Base-by-base conservation (phyloP, 2,113 vertebrate genomes). In the Setophaga kirtlandii region DNA sequence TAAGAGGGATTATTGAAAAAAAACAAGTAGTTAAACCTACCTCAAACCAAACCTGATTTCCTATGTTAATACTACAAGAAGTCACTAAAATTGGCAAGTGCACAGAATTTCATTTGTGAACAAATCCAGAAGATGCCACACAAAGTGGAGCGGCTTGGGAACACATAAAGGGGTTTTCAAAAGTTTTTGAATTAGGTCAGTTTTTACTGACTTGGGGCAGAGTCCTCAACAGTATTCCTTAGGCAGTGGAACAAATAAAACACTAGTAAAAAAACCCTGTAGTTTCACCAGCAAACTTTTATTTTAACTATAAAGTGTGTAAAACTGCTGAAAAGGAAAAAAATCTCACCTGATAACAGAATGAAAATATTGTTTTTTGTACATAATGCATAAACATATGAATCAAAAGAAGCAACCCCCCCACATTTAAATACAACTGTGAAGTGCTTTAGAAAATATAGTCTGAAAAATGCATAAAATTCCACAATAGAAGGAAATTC, bases 251-350 rank as follows among this genome's bases (percentile, higher is more conserved):
- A 60, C n/a, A 75, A 84, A 85, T 21, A 50, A 74, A 77, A 15
- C 1, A 5, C 33, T 8, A 55, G 5, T 44, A 39, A 62, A 46
- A 69, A 20, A 16, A 2, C 21, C 21, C 5, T n/a, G 59, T 82
- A 47, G 68, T 96, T 97, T 93, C 96, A 97, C 67, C 95, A 97
- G 87, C 92, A 91, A 96, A 92, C 37, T 97, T 98, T 98, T 98
- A 98, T 98, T 98, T 97, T 78, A 79, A 95, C 76, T 78, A 83
- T 87, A 94, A 97, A 97, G 94, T 62, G 83, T 95, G 93, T 92
- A 94, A 96, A 95, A 93, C 56, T 64, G 17, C 65, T 95, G 89
- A 74, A 96, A 95, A 67, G 69, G 87, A 89, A 89, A 82, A 41
- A 96, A 90, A 94, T 76, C 25, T 21, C 39, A 23, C 20, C 44